phyloP scores from a whole-genome alignment of 2,113 vertebrate species.

The Colinus virginianus region DNA sequence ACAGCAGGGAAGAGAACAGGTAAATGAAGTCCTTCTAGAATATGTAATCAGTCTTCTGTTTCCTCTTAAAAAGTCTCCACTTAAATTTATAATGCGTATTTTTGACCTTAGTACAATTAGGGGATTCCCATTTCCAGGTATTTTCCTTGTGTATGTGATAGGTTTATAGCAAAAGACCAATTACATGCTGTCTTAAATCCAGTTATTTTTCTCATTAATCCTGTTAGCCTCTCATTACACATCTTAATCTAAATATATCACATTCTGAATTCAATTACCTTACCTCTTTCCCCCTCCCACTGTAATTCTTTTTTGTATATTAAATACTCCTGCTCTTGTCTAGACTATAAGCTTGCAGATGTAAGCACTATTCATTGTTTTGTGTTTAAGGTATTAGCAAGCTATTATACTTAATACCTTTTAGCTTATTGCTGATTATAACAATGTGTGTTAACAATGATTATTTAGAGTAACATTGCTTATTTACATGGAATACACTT shows the following conservation, averaged over 20 bases:
- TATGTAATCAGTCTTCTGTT: not conserved
- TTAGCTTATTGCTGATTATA: not conserved
- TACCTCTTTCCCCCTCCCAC: not conserved
- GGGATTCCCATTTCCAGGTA: not conserved
- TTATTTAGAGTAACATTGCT: not conserved
- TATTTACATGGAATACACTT: not conserved
- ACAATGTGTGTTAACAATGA: not conserved
- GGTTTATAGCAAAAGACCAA: not conserved
- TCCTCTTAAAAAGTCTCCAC: not conserved
- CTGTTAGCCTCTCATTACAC: not conserved
- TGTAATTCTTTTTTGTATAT: not conserved
- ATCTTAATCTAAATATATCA: not conserved
- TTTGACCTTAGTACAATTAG: not conserved
- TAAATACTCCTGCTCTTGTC: not conserved
- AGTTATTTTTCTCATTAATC: not conserved
- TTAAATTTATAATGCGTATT: not conserved
- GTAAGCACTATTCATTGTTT: not conserved
- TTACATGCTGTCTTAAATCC: not conserved
- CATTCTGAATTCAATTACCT: not conserved
- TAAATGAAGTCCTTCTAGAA: conserved; percentile 25
- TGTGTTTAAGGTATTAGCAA: not conserved
- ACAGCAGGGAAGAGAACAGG: conserved; percentile 50
- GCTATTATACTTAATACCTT: not conserved
- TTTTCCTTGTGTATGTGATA: fast-evolving
- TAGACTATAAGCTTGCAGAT: not conserved